Evolutionary conservation across 1,140 invertebrate genomes (phyloP), one percentile per base, ranked within the genome.

Genomic region (Heterodera carotae): DNA sequence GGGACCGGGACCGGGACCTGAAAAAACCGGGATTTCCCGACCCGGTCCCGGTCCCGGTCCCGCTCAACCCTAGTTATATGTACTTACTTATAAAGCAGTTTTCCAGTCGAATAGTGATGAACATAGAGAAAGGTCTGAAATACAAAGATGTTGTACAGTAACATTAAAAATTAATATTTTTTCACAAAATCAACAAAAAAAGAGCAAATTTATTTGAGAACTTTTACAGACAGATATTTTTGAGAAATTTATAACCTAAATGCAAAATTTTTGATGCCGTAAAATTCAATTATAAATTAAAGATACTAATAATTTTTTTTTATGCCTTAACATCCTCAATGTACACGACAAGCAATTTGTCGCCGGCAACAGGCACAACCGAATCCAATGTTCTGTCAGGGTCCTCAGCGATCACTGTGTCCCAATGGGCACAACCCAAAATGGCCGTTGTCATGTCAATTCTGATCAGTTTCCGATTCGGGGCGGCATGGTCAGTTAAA

Each of bases 401-500:
- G 88, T 98, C 91, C 89, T 98, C 94, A 22, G 92, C 89, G 74
- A 99, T 90, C 4, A 98, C 89, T 8, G 92, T 93, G 25, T 89
- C 89, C 96, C 96, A 98, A 82, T 94, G 92, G 71, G 92, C 27
- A 31, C 53, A 33, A 18, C 64, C 79, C 15, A 73, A 69, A 15
- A 86, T 89, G 33, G 92, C 92, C 83, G 94, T 91, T 76, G 91
- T 88, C n/a, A 98, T 91, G 89, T 98, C 93, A 80, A 98, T 94
- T 77, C 91, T 91, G 82, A 98, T 92, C 22, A 98, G 89, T 78
- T 92, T 91, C 88, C 94, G 96, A 88, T 95, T 95, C 27, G 94
- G 92, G 22, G 96, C 93, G 89, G 94, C 91, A 89, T 94, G 93
- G 89, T 98, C 98, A 34, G 96, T 98, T 33, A 92, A 92, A 87